Evolutionary conservation across 2,888 invertebrate species (phyloP).

Genomic region (Anodontia alba): DNA sequence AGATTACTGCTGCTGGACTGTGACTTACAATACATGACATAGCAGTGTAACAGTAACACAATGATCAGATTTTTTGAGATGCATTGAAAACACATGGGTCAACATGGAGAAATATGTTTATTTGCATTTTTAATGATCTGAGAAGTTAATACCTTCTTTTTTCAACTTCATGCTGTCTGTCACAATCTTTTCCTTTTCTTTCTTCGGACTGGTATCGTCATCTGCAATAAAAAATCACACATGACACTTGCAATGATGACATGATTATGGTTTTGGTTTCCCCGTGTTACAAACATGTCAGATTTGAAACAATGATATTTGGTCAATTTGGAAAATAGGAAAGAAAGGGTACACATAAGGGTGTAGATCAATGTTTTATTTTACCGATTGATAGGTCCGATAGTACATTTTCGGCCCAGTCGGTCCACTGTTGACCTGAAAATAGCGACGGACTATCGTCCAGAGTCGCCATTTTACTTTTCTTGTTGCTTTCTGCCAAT

Average conservation of each 20-base stretch:
- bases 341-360: background rate
- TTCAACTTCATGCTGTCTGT: constrained; percentile 81
- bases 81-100: too few relatives aligned
- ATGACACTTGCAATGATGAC: constrained; percentile 39
- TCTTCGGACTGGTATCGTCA: constrained; percentile 56
- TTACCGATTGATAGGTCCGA: constrained; percentile 75
- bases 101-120: too few relatives aligned
- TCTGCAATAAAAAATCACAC: constrained; percentile 65
- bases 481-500: constrained; percentile 83
- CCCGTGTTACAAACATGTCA: constrained; percentile 54
- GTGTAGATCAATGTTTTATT: background rate
- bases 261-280: constrained; percentile 44
- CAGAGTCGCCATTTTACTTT: constrained; percentile 85
- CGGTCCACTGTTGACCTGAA: constrained; percentile 84
- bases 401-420: constrained; percentile 82
- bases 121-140: too few relatives aligned
- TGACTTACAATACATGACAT: too few relatives aligned
- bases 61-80: too few relatives aligned
- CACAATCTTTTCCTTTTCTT: constrained; percentile 54
- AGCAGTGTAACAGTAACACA: too few relatives aligned
- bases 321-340: background rate
- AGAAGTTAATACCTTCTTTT: constrained; percentile 72
- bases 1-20: too few relatives aligned
- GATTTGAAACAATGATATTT: constrained; percentile 12
- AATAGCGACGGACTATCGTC: constrained; percentile 85